Percentiles rank a stretch among this genome's conserved stretches.
Conservation (phyloP, 1,140 invertebrate genomes). For the Panagrolaimus sp. region DNA sequence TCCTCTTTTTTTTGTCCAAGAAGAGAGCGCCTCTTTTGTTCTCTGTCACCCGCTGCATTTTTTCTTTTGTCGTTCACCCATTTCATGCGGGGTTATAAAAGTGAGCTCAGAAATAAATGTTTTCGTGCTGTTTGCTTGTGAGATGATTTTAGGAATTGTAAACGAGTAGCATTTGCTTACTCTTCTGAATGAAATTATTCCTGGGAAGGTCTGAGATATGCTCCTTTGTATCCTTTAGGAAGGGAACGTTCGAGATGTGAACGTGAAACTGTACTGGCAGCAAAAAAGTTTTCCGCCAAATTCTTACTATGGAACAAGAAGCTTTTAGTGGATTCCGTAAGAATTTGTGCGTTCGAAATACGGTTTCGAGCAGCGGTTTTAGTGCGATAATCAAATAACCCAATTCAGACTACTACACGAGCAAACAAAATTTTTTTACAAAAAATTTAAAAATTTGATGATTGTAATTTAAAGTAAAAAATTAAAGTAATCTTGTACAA, state of each 20-base stretch:
- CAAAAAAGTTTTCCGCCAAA: not conserved
- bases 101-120: not conserved
- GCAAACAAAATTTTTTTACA: constrained; percentile 11
- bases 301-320: not conserved
- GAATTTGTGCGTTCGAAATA: constrained; percentile 7
- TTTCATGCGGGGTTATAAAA: not conserved
- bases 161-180: not conserved
- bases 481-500: too few species aligned
- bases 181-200: not conserved
- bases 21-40: too few species aligned
- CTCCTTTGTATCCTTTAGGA: not conserved
- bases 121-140: constrained; percentile 9
- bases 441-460: too few species aligned
- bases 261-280: constrained; percentile 15
- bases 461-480: too few species aligned
- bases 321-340: not conserved
- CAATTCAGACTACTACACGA: constrained; percentile 16
- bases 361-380: constrained; percentile 12
- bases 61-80: not conserved
- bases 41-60: too few species aligned
- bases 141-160: constrained; percentile 1
- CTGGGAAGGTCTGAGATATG: constrained; percentile 13
- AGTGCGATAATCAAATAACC: constrained; percentile 15
- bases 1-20: too few species aligned
- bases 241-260: constrained; percentile 1